Evolutionary conservation across 2,888 invertebrate genomes (phyloP).

Genomic region (Hydrotaea diabolus): DNA sequence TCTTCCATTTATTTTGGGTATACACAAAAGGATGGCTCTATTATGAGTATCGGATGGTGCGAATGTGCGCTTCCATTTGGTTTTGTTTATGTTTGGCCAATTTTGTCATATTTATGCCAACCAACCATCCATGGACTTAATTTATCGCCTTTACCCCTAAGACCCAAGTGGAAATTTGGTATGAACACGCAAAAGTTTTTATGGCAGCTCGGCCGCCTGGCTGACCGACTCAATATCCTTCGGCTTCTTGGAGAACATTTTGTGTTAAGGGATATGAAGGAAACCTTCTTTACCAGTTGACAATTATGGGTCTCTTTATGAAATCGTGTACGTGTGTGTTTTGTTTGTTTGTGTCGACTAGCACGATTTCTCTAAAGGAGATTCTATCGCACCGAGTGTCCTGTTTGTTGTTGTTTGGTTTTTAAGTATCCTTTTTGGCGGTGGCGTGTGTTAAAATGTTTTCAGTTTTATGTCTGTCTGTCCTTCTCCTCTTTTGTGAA

Average conservation of each 20-base stretch:
- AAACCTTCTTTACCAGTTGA: conserved; percentile 50
- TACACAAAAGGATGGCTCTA: conserved; percentile 39
- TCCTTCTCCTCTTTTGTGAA: conserved; percentile 68
- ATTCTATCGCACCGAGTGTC: conserved; percentile 52
- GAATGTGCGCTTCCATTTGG: conserved; percentile 5
- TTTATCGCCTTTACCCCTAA: conserved; percentile 75
- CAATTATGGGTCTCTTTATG: conserved; percentile 59
- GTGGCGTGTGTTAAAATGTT: conserved; percentile 65
- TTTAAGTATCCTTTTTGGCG: conserved; percentile 38
- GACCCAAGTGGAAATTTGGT: conserved; percentile 57
- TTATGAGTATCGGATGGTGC: conserved; percentile 3
- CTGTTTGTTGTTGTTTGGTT: not conserved
- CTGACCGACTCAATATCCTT: not conserved
- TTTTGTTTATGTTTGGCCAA: conserved; percentile 70
- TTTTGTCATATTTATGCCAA: conserved; percentile 78
- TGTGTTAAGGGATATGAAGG: not conserved
- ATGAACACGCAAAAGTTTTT: conserved; percentile 72
- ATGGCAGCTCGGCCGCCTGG: conserved; percentile 37
- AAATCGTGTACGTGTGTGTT: not conserved
- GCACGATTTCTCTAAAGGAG: conserved; percentile 41
- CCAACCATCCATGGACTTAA: conserved; percentile 73
- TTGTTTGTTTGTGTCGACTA: not conserved
- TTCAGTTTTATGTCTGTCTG: conserved; percentile 48
- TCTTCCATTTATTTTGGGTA: conserved; percentile 16
- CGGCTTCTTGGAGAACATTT: not conserved